Evolutionary conservation across 2,888 invertebrate species (phyloP).

Genomic region (Diloba caeruleocephala): DNA sequence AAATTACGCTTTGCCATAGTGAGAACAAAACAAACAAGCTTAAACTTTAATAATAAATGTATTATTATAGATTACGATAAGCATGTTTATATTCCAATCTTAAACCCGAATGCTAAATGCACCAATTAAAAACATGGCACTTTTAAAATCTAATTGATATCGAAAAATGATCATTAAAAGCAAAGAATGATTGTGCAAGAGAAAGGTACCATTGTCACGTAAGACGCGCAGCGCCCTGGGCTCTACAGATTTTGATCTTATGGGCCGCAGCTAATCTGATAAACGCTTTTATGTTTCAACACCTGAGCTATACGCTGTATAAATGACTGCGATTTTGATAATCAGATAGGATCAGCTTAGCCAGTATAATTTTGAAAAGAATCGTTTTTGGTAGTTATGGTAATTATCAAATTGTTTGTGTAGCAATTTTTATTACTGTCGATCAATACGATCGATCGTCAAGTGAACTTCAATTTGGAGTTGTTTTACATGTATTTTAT

Average conservation of each 20-base stretch:
- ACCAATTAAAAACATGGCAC: slow-evolving; percentile 4
- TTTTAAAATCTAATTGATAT: slow-evolving; percentile 35
- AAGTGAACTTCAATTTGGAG: too few relatives aligned
- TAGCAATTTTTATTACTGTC: neutral
- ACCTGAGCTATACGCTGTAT: slow-evolving; percentile 58
- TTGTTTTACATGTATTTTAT: slow-evolving; percentile 23
- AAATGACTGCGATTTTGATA: slow-evolving; percentile 53
- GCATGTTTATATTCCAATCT: neutral
- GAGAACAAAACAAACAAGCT: too few relatives aligned
- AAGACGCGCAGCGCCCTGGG: slow-evolving; percentile 66
- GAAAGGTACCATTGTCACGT: slow-evolving; percentile 72
- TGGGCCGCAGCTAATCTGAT: slow-evolving; percentile 70
- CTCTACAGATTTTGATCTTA: slow-evolving; percentile 75
- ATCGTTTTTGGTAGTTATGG: slow-evolving; percentile 2
- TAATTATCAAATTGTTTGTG: slow-evolving; percentile 22
- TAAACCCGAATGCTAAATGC: neutral
- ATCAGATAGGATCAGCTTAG: slow-evolving; percentile 51
- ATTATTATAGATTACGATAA: too few relatives aligned
- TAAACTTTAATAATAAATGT: too few relatives aligned
- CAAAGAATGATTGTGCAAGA: slow-evolving; percentile 58
- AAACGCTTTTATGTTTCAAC: slow-evolving; percentile 72
- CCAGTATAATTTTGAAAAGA: slow-evolving; percentile 26
- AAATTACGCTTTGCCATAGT: too few relatives aligned
- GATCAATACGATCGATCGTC: neutral
- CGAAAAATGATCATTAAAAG: slow-evolving; percentile 52